Evolutionary conservation across 2,797 vertebrate genomes (phyloP).

Genomic region (Galagoides demidoff): DNA sequence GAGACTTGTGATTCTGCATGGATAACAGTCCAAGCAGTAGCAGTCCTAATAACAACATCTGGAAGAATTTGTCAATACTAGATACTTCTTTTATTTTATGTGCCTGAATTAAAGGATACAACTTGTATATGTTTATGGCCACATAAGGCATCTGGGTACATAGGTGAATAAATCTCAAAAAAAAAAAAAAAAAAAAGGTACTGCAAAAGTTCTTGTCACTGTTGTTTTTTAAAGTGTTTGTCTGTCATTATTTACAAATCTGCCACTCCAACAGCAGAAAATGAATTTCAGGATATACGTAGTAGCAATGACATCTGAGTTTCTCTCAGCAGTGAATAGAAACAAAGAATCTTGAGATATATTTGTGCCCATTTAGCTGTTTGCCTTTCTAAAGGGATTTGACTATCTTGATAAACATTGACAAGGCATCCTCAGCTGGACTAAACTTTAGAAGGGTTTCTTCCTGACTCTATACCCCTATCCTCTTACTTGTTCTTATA

Average conservation of each 20-base stretch:
- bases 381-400: background rate
- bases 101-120: constrained; percentile 67
- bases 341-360: background rate
- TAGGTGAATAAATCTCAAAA: constrained; percentile 39
- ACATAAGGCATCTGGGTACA: constrained; percentile 61
- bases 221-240: background rate
- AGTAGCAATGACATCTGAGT: constrained; percentile 33
- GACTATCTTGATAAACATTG: background rate
- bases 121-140: constrained; percentile 56
- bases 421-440: background rate
- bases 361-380: background rate
- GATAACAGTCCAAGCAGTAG: background rate
- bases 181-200: constrained; percentile 41
- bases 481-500: background rate
- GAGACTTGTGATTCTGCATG: background rate
- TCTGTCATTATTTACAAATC: background rate
- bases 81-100: constrained; percentile 72
- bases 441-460: background rate
- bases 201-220: background rate
- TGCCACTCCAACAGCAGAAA: constrained; percentile 18
- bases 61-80: background rate
- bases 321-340: constrained; percentile 40
- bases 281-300: background rate
- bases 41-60: background rate
- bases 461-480: background rate